Conservation (phyloP, 2,888 invertebrate genomes). For the Oxyscelio sp. region DNA sequence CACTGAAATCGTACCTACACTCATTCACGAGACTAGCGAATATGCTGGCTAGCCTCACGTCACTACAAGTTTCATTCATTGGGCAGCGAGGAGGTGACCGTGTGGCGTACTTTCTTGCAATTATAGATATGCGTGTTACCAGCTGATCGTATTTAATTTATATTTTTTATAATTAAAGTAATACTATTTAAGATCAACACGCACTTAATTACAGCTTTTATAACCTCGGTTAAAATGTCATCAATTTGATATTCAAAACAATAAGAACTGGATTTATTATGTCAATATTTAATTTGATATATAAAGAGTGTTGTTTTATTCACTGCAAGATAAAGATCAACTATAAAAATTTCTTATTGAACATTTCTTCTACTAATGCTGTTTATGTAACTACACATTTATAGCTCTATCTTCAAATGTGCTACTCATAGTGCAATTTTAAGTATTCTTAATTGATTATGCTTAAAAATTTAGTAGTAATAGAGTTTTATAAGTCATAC, state of each 20-base stretch:
- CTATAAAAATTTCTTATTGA: conserved; percentile 16
- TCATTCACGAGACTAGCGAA: conserved; percentile 81
- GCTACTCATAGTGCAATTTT: conserved; percentile 17
- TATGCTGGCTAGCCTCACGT: conserved; percentile 78
- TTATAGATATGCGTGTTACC: conserved; percentile 70
- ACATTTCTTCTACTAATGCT: conserved; percentile 15
- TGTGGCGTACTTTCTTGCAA: conserved; percentile 71
- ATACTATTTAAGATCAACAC: neutral
- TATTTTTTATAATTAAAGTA: conserved; percentile 44
- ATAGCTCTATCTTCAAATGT: neutral
- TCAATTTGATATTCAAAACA: conserved; percentile 18
- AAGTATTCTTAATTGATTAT: conserved; percentile 16
- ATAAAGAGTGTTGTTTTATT: conserved; percentile 24
- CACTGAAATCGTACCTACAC: conserved; percentile 84
- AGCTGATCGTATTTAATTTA: conserved; percentile 62
- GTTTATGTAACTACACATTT: conserved; percentile 14
- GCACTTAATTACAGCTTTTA: neutral
- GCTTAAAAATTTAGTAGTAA: conserved; percentile 40
- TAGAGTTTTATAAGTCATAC: conserved; percentile 49
- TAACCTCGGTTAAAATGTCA: conserved; percentile 1
- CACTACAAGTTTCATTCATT: conserved; percentile 82
- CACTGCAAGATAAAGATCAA: conserved; percentile 26
- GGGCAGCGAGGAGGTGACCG: conserved; percentile 79
- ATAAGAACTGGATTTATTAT: conserved; percentile 12
- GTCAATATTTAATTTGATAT: conserved; percentile 25